Base-by-base conservation (phyloP, 2,797 vertebrate species). In the Philypnodon macrostomus region DNA sequence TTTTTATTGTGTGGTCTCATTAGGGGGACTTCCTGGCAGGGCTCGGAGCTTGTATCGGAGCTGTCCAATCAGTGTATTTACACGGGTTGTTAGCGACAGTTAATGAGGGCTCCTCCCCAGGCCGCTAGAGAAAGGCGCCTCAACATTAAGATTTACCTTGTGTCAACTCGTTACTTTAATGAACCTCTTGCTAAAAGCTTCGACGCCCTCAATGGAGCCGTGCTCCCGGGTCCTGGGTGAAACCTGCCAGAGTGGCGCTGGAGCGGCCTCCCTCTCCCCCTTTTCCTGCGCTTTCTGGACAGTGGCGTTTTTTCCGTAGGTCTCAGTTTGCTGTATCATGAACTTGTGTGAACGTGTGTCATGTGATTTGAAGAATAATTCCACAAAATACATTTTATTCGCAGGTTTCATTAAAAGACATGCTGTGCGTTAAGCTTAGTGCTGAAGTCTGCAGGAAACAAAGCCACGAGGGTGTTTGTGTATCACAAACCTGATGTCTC, bases 111-210 rank as follows among this genome's bases (percentile, higher is more conserved):
- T 88, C 90, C 83, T 82, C 83, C 80, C 91, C 84, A 71, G 85
- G 86, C 86, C 82, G 90, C 88, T 88, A 90, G 92, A 94, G 91
- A 94, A 93, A 92, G 91, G 92, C 92, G 90, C 91, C 91, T 90
- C 89, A 85, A 86, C 90, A 89, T 89, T 80, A 90, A 93, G 87
- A 92, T 91, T 93, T 95, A 95, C 94, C 94, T 97, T 94, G 92
- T 94, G 91, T 96, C 95, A 94, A 94, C 93, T 95, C 87, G 92
- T 94, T 93, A 92, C 89, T 95, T 93, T 96, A 97, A 98, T 95
- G 93, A 96, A 96, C 88, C 90, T 89, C 69, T 75, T 67, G 75
- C 63, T 77, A 85, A 80, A n/a, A 77, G 73, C 70, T 74, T 64
- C 59, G 73, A 55, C 67, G 69, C 53, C 54, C 80, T 91, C 87